A percentile compares a stretch with the other conserved stretches of the same genome.
These are phyloP conservation scores for Nebria salina DNA, from an alignment of 2,888 invertebrate genomes.

Conservation along the genomic window DNA sequence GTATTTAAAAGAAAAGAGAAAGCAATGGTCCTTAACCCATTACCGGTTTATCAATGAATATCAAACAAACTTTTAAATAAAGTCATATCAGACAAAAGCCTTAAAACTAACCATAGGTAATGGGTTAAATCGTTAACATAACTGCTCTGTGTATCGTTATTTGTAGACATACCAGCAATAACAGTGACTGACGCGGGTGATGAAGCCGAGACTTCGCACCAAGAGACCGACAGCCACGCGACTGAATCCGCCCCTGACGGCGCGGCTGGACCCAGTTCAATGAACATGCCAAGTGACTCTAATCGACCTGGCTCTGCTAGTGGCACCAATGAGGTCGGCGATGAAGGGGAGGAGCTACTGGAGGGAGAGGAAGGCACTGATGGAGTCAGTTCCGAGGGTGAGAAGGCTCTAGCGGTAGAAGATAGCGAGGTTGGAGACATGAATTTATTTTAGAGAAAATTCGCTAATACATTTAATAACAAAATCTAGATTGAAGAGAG, in stretches of 20 bases:
- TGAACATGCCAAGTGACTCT: slow-evolving; percentile 58
- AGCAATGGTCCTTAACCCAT: not conserved
- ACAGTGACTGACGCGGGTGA: slow-evolving; percentile 59
- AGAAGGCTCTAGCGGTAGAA: slow-evolving; percentile 66
- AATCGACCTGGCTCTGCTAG: not conserved
- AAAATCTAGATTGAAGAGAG: slow-evolving; percentile 71
- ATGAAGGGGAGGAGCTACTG: slow-evolving; percentile 56
- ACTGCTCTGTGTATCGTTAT: not conserved
- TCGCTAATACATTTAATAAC: slow-evolving; percentile 47
- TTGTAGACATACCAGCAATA: slow-evolving; percentile 58
- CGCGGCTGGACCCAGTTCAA: slow-evolving; percentile 58
- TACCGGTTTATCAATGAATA: not conserved
- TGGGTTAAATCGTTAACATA: not conserved
- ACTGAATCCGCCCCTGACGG: slow-evolving; percentile 55
- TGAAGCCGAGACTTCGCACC: slow-evolving; percentile 64
- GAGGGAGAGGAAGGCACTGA: slow-evolving; percentile 62
- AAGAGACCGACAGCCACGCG: slow-evolving; percentile 56
- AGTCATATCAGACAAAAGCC: not conserved
- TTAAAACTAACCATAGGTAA: not conserved
- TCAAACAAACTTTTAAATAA: not conserved
- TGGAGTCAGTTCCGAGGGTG: slow-evolving; percentile 72
- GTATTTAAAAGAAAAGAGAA: not conserved
- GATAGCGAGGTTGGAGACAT: slow-evolving; percentile 56
- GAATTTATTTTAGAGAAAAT: not conserved
- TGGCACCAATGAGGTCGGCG: slow-evolving; percentile 44